A percentile compares a stretch with the other conserved stretches of the same genome.
Conservation (phyloP, 2,113 vertebrate genomes). For the Hippotragus niger region DNA sequence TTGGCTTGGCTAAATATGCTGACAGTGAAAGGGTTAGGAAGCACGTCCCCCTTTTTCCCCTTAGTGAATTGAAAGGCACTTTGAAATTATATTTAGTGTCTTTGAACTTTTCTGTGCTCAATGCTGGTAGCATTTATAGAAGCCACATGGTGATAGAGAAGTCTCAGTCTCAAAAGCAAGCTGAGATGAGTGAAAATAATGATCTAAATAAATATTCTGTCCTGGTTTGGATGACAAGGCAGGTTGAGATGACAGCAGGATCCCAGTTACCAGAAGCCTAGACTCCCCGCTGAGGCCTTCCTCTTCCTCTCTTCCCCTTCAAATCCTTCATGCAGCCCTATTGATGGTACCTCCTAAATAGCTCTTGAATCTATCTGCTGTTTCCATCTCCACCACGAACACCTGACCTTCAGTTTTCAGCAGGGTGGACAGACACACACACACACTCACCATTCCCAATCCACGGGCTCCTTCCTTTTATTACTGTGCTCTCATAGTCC, state of each 20-base stretch:
- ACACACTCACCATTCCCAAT: not conserved
- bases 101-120: slow-evolving; percentile 32
- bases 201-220: slow-evolving; percentile 3
- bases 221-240: not conserved
- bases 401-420: not conserved
- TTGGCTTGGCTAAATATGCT: not conserved
- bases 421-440: not conserved
- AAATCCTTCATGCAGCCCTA: not conserved
- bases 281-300: not conserved
- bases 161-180: slow-evolving; percentile 4
- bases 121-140: slow-evolving; percentile 1
- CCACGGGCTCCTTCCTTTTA: not conserved
- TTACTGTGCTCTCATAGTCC: not conserved
- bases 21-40: not conserved
- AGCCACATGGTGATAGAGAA: not conserved
- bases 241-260: not conserved
- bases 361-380: not conserved
- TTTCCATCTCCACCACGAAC: not conserved
- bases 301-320: not conserved
- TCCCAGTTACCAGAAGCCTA: not conserved
- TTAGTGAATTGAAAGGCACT: slow-evolving; percentile 28
- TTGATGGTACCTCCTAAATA: not conserved
- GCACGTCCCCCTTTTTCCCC: not conserved
- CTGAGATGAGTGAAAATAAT: slow-evolving; percentile 13
- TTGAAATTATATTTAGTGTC: slow-evolving; percentile 54